phyloP scores from a whole-genome alignment of 2,888 invertebrate species.

The Drosophila austrosaltans region DNA sequence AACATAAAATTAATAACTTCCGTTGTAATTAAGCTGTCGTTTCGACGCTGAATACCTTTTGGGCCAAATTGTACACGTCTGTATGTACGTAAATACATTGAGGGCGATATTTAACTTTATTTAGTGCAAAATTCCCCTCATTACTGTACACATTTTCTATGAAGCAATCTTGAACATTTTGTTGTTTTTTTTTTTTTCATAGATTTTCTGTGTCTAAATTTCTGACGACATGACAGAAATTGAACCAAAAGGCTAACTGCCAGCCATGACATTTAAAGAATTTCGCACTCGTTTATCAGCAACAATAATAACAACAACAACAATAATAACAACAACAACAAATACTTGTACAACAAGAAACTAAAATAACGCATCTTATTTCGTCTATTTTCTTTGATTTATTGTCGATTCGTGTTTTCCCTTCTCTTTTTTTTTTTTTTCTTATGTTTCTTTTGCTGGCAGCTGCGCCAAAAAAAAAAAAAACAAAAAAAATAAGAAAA shows the following conservation, averaged over 20 bases:
- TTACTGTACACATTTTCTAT: not conserved
- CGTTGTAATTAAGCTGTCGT: not conserved
- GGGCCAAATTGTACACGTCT: too few relatives aligned
- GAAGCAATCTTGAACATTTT: constrained; percentile 11
- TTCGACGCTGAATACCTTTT: not conserved
- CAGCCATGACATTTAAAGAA: constrained; percentile 74
- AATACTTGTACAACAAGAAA: not conserved
- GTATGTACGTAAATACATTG: too few relatives aligned
- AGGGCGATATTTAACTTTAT: too few relatives aligned
- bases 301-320: not conserved
- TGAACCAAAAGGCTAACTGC: constrained; percentile 67
- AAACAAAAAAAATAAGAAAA: constrained; percentile 6
- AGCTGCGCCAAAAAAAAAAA: constrained; percentile 20
- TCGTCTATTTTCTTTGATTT: constrained; percentile 68
- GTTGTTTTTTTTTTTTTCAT: not conserved
- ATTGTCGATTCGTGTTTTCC: constrained; percentile 46
- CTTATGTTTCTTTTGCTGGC: constrained; percentile 21
- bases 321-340: too few relatives aligned
- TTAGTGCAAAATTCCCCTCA: not conserved
- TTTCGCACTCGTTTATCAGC: constrained; percentile 67
- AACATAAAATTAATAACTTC: not conserved
- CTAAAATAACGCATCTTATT: constrained; percentile 33
- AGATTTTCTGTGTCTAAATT: not conserved
- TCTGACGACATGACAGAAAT: constrained; percentile 36
- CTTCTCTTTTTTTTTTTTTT: constrained; percentile 3